Conservation (phyloP, 2,888 invertebrate genomes). For the Diabrotica balteata region DNA sequence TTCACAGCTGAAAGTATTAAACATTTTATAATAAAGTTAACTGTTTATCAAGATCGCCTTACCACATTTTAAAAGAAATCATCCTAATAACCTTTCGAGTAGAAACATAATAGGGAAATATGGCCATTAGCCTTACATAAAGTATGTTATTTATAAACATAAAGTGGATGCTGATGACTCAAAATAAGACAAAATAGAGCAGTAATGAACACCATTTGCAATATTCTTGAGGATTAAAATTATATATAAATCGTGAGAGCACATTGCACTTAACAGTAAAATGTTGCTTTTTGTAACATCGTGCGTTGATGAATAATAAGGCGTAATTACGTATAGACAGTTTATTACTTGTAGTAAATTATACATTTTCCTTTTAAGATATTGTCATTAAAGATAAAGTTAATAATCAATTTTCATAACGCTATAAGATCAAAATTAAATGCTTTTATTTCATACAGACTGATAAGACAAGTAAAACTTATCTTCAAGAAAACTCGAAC, state of each 20-base stretch:
- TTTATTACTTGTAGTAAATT: slow-evolving; percentile 2
- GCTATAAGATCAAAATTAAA: no score
- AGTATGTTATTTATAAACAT: slow-evolving; percentile 11
- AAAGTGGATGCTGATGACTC: slow-evolving; percentile 11
- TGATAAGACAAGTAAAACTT: no score
- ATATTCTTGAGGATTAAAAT: slow-evolving; percentile 29
- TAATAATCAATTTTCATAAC: no score
- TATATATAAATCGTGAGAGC: slow-evolving; percentile 35
- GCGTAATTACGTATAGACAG: slow-evolving; percentile 9
- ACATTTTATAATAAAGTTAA: no score
- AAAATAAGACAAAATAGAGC: slow-evolving; percentile 18
- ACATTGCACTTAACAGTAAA: slow-evolving; percentile 23
- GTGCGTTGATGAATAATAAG: background rate
- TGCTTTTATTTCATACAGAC: no score
- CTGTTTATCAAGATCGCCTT: background rate
- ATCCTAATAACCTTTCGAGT: background rate
- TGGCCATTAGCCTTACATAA: slow-evolving; percentile 2
- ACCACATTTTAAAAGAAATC: background rate
- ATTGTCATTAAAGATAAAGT: no score
- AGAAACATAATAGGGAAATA: slow-evolving; percentile 1
- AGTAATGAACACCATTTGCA: slow-evolving; percentile 33
- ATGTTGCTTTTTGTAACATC: slow-evolving; percentile 10
- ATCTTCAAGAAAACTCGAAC: no score
- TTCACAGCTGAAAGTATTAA: no score
- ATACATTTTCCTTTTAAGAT: background rate